A percentile compares a stretch with the other conserved stretches of the same genome.
Evolutionary conservation across 92 coral and sea anemone genomes (phyloP).

Genomic region (Phenganax marumi): DNA sequence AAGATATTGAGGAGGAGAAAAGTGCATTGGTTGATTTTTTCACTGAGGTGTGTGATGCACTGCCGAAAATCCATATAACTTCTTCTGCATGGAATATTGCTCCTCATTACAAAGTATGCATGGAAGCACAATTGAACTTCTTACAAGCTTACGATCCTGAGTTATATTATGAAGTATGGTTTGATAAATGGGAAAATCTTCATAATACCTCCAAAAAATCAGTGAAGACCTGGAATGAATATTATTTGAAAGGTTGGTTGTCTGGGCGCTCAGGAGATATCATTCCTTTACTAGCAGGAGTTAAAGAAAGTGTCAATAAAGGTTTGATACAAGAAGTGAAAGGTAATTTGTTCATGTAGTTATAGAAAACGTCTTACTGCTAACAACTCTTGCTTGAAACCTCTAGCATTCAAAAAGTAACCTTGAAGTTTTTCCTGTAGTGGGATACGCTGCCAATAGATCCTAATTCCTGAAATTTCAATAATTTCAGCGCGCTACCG

Average conservation of each 20-base stretch:
- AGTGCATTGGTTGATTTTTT: not conserved
- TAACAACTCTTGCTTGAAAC: not conserved
- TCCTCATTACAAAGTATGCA: not conserved
- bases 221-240: not conserved
- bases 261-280: constrained; percentile 21
- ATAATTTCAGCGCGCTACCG: too few species aligned
- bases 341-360: constrained; percentile 1
- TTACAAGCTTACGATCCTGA: not conserved
- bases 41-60: not conserved
- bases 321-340: constrained; percentile 20
- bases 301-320: constrained; percentile 6
- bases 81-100: constrained; percentile 15
- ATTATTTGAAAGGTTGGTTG: constrained; percentile 11
- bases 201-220: not conserved
- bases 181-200: not conserved
- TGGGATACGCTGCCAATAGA: too few species aligned
- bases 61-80: constrained; percentile 28
- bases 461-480: too few species aligned
- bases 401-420: not conserved
- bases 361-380: not conserved
- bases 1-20: not conserved
- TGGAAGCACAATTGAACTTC: constrained; percentile 7
- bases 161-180: not conserved
- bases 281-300: constrained; percentile 17
- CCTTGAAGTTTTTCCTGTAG: too few species aligned